phyloP scores from a whole-genome alignment of 2,113 vertebrate genomes.

The Macrotis lagotis region DNA sequence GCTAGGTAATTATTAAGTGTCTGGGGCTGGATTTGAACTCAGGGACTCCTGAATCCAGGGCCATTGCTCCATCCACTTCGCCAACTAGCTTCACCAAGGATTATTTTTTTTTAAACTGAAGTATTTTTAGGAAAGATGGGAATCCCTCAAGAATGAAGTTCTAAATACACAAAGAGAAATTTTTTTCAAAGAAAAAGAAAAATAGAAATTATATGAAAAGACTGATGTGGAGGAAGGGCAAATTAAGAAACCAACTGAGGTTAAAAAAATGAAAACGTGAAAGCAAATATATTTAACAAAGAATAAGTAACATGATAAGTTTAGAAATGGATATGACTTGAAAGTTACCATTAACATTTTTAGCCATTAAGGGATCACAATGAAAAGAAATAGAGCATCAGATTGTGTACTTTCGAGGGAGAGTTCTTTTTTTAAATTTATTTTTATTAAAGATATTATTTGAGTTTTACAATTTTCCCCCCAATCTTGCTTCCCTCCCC shows the following conservation, averaged over 20 bases:
- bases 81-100: no score
- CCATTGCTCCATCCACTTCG: no score
- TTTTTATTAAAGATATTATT: no score
- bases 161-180: not conserved
- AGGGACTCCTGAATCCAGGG: no score
- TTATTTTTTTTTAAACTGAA: no score
- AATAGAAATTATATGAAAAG: not conserved
- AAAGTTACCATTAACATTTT: not conserved
- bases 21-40: no score
- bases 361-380: not conserved
- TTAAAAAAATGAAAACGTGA: not conserved
- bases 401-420: not conserved
- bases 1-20: no score
- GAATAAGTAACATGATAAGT: not conserved
- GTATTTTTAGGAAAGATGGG: not conserved
- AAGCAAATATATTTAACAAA: not conserved
- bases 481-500: no score
- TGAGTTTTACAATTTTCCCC: no score
- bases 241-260: not conserved
- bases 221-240: not conserved
- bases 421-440: no score
- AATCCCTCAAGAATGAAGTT: not conserved
- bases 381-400: not conserved
- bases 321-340: not conserved
- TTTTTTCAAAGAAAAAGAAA: not conserved